Conservation (phyloP, 2,888 invertebrate species). For the Gymnoscelis rufifasciata region DNA sequence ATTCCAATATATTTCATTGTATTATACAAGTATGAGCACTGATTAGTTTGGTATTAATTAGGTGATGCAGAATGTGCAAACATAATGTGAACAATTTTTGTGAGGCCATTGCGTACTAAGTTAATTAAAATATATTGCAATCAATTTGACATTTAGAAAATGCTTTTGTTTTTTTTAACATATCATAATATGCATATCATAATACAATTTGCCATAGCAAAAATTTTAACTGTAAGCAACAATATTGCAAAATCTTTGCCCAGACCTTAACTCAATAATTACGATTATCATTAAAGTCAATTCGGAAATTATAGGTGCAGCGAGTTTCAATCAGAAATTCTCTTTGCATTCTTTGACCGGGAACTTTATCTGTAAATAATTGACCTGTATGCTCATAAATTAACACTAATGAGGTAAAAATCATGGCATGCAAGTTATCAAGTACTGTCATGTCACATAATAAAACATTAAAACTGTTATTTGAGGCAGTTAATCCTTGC, state of each 20-base stretch:
- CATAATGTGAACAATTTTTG: no score
- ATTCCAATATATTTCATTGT: no score
- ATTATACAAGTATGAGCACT: no score
- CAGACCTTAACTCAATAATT: conserved; percentile 29
- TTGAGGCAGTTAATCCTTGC: conserved; percentile 27
- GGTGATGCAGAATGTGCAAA: no score
- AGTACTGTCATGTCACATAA: conserved; percentile 38
- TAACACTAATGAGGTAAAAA: conserved; percentile 66
- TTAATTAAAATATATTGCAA: no score
- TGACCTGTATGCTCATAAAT: conserved; percentile 61
- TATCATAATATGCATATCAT: no score
- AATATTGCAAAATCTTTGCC: conserved; percentile 23
- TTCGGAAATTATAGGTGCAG: conserved; percentile 48
- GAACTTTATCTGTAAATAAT: conserved; percentile 63
- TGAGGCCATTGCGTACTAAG: no score
- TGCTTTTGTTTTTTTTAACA: no score
- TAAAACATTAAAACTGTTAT: conserved; percentile 35
- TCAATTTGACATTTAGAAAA: no score
- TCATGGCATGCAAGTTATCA: conserved; percentile 39
- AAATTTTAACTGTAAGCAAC: conserved; percentile 11
- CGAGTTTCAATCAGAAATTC: conserved; percentile 59
- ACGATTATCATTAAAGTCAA: conserved; percentile 34
- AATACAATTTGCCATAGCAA: conserved; percentile 3
- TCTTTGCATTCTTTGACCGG: conserved; percentile 53
- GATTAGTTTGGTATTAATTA: no score